Base-by-base conservation (phyloP, 1,140 invertebrate species). In the Macrobrachium rosenbergii region DNA sequence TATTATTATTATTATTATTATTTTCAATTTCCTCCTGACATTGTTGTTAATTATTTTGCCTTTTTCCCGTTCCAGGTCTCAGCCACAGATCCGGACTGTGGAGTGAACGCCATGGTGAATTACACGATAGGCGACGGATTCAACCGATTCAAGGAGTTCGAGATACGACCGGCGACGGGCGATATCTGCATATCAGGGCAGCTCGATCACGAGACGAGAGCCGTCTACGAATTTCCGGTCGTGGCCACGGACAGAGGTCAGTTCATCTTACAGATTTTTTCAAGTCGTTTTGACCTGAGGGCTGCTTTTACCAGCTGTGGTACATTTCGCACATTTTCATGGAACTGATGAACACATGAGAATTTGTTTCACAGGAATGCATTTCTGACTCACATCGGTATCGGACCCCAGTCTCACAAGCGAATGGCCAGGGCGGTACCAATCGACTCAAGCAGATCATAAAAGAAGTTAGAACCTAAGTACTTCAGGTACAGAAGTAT, bases 201-300 rank as follows among this genome's bases (percentile, higher is more conserved):
- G 3, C 92, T 99, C 90, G 98, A 99, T 92, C 96, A 96, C 92
- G 98, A 99, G 92, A 94, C 94, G 6, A 93, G 95, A 45, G 95
- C 93, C 84, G 95, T 95, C 76, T 97, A 97, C 91, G 98, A 99
- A 91, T 96, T 99, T 91, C 96, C 98, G 8, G 95, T 99, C 60
- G 94, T 98, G 88, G 98, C 98, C 82, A 98, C 96, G 58, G 98
- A 99, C 92, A 94, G 97, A 95, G 97, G 98, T 97, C 93, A 93
- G 93, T 84, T 37, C 28, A 37, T 37, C 28, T 37, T 3, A 3
- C 28, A 37, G 28, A 37, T 37, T 37, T 37, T 37, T 37, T 37
- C 28, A 37, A 37, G 28, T 37, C 28, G 28, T 37, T 37, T 37
- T 37, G 28, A 37, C 28, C 28, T 3, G 28, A 2, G 28, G 28